Base-by-base conservation (phyloP, 1,140 invertebrate species). In the Drosophila virilis region DNA sequence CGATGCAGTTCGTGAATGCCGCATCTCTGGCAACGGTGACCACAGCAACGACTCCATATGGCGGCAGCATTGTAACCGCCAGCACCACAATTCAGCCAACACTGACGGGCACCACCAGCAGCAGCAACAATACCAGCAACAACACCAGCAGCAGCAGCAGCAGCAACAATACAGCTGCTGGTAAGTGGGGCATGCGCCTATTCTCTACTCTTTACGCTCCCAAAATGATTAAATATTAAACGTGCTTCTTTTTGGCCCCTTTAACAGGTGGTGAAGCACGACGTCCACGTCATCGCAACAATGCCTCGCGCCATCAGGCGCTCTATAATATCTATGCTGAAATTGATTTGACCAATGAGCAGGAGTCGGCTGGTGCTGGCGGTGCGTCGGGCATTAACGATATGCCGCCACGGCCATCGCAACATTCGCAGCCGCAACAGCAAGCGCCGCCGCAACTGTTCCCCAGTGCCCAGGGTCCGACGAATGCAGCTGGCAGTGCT, bases 311-410 rank as follows among this genome's bases (percentile, higher is more conserved):
- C 7, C 82, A 71, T 50, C 75, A 81, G 13, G 58, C 60, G 15
- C 54, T 70, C 33, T 90, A 88, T 8, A 90, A 90, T 15, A 81
- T 86, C 5, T 86, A 76, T 52, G 81, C 86, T 0, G 81, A 90
- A 22, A 90, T 90, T 1, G 85, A 89, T 51, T 46, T 85, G 10
- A 90, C 86, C 40, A 74, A 79, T 28, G 85, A 89, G 5, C 72
- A 75, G 59, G 85, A 89, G 6, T 48, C 61, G 2, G 15, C 32
- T 5, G 40, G 12, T 12, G 40, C 5, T 8, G 65, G 22, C 8
- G 43, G 8, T 10, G 15, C 45, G 4, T 28, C 22, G 7, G 7
- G n/a, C 8, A 37, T n/a, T 28, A 42, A 42, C 10, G 40, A 42
- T 6, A 42, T 42, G 40, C 40, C 28, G n/a, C 22, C 51, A 13